These are phyloP conservation scores for Rutpela maculata DNA, from an alignment of 2,888 invertebrate species.

Conservation along the genomic window DNA sequence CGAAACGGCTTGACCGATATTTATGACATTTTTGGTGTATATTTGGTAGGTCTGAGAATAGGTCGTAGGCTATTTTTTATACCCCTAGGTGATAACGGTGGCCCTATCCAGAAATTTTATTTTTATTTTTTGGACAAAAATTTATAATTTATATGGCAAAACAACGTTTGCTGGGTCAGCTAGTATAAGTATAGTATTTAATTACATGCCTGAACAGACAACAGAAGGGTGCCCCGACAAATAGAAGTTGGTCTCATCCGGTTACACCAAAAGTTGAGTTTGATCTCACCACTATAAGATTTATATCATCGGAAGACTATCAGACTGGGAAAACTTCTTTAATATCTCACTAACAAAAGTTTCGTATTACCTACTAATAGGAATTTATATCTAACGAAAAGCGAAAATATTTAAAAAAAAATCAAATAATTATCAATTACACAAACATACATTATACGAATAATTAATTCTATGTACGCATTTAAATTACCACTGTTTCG, in stretches of 20 bases:
- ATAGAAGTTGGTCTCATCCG: conserved; percentile 1
- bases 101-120: too few species aligned
- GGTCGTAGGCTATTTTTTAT: too few species aligned
- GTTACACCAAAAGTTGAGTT: conserved; percentile 6
- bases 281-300: not conserved
- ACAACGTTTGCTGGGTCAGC: too few species aligned
- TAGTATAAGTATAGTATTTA: not conserved
- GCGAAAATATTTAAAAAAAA: not conserved
- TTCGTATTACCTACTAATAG: not conserved
- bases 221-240: not conserved
- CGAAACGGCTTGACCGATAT: too few species aligned
- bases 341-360: not conserved
- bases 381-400: not conserved
- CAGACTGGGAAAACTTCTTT: not conserved
- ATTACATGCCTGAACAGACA: conserved; percentile 5
- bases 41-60: too few species aligned
- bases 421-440: not conserved
- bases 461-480: not conserved
- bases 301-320: not conserved
- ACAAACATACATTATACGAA: not conserved
- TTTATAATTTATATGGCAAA: too few species aligned
- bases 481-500: not conserved
- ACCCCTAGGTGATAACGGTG: too few species aligned
- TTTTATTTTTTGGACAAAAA: too few species aligned
- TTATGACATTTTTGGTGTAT: too few species aligned